Evolutionary conservation across 2,113 vertebrate species (phyloP).

Genomic region (Genyomyrus donnyi): DNA sequence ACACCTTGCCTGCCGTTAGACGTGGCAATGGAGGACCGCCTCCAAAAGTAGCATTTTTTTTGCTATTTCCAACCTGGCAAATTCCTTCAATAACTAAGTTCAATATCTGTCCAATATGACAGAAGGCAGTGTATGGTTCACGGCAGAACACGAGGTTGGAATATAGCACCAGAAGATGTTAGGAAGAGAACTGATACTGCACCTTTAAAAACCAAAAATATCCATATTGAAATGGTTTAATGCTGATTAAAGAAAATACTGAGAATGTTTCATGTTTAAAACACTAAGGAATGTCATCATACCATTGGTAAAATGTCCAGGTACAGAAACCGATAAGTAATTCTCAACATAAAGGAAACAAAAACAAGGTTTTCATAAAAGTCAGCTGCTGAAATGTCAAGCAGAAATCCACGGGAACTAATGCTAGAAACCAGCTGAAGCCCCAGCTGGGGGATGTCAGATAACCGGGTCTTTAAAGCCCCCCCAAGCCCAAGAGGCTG

Average conservation of each 20-base stretch:
- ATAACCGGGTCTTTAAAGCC: not conserved
- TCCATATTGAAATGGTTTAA: not conserved
- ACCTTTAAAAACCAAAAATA: conserved; percentile 31
- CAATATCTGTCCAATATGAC: conserved; percentile 28
- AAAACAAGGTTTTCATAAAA: not conserved
- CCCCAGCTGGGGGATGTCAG: not conserved
- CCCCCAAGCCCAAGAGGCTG: not conserved
- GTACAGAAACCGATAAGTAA: not conserved
- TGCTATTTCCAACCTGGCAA: not conserved
- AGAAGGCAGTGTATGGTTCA: conserved; percentile 48
- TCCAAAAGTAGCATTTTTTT: not conserved
- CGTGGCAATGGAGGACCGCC: not conserved
- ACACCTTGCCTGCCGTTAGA: not conserved
- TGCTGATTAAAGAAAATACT: not conserved
- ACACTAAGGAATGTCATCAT: not conserved
- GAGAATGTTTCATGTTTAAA: not conserved
- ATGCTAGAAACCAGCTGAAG: not conserved
- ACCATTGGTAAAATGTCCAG: not conserved
- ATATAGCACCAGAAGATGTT: conserved; percentile 41
- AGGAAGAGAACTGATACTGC: conserved; percentile 23
- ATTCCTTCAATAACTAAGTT: not conserved
- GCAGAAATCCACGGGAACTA: not conserved
- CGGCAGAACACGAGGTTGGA: conserved; percentile 33
- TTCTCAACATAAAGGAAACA: not conserved
- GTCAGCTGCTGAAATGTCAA: not conserved